Evolutionary conservation across 2,113 vertebrate species (phyloP).

Genomic region (Nothoprocta perdicaria): DNA sequence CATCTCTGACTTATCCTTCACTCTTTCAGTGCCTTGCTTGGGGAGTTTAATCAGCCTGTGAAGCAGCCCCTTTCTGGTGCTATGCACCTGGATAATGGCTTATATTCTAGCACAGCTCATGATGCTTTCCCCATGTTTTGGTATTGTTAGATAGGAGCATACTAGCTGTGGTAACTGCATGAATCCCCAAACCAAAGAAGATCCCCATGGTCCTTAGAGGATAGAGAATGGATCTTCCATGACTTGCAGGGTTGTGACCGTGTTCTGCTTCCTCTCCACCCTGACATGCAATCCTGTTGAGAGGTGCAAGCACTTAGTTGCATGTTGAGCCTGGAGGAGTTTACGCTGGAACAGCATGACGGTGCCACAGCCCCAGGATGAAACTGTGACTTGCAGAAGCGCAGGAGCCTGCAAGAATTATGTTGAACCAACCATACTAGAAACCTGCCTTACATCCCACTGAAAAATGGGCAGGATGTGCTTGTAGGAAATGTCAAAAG

Average conservation of each 20-base stretch:
- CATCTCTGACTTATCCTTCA: background rate
- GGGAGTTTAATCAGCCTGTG: background rate
- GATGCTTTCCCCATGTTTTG: background rate
- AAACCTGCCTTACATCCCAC: background rate
- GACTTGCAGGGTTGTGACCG: background rate
- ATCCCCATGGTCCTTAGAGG: background rate
- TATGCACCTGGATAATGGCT: background rate
- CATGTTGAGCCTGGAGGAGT: background rate
- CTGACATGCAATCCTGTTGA: background rate
- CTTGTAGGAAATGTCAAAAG: background rate
- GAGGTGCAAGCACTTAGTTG: background rate
- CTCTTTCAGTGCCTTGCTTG: background rate
- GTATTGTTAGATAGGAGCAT: fast-evolving
- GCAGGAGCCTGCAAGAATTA: background rate
- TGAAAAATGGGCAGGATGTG: background rate
- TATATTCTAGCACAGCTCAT: fast-evolving
- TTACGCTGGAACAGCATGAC: fast-evolving
- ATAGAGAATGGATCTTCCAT: background rate
- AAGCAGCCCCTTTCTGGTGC: background rate
- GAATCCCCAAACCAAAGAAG: background rate
- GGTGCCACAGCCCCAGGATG: background rate
- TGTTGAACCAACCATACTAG: background rate
- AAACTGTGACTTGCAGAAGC: background rate
- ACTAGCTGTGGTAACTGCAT: background rate
- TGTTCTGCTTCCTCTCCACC: background rate